These are phyloP conservation scores for Drosophila lowei DNA, from an alignment of 1,140 invertebrate species.

Conservation along the genomic window DNA sequence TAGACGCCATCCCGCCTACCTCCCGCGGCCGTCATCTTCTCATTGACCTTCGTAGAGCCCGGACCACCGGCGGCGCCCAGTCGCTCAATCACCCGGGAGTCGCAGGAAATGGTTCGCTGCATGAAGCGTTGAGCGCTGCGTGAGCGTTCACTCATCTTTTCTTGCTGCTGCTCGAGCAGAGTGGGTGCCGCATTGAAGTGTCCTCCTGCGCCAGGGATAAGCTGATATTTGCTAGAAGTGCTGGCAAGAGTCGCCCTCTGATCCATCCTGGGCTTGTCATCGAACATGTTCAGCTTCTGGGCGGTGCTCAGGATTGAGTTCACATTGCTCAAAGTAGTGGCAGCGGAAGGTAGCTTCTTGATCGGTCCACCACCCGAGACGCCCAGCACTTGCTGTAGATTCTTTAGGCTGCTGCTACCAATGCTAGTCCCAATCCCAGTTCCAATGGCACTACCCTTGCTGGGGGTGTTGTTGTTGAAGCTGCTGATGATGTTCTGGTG, in stretches of 20 bases:
- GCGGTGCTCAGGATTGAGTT: constrained; percentile 68
- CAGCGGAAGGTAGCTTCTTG: constrained; percentile 39
- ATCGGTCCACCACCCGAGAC: constrained; percentile 5
- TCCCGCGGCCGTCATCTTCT: constrained; percentile 40
- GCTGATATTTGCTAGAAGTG: background rate
- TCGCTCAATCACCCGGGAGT: constrained; percentile 65
- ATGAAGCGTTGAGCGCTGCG: constrained; percentile 68
- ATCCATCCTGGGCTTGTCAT: constrained; percentile 70
- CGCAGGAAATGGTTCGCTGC: constrained; percentile 84
- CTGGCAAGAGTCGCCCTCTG: background rate
- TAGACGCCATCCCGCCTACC: constrained; percentile 48
- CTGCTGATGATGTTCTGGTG: constrained; percentile 13
- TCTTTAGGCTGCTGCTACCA: constrained; percentile 24
- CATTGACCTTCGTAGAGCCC: constrained; percentile 12
- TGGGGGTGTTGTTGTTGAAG: constrained; percentile 24
- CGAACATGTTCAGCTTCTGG: constrained; percentile 70
- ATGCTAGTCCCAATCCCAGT: background rate
- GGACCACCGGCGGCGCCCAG: constrained; percentile 39
- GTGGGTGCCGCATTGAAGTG: constrained; percentile 88
- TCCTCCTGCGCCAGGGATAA: constrained; percentile 50
- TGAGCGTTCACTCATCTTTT: constrained; percentile 89
- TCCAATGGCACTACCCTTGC: background rate
- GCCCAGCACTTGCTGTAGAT: constrained; percentile 26
- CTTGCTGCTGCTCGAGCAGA: constrained; percentile 88
- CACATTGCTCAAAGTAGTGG: constrained; percentile 63